phyloP scores from a whole-genome alignment of 37 sponge, comb jelly and placozoan genomes.

The Corticium candelabrum region DNA sequence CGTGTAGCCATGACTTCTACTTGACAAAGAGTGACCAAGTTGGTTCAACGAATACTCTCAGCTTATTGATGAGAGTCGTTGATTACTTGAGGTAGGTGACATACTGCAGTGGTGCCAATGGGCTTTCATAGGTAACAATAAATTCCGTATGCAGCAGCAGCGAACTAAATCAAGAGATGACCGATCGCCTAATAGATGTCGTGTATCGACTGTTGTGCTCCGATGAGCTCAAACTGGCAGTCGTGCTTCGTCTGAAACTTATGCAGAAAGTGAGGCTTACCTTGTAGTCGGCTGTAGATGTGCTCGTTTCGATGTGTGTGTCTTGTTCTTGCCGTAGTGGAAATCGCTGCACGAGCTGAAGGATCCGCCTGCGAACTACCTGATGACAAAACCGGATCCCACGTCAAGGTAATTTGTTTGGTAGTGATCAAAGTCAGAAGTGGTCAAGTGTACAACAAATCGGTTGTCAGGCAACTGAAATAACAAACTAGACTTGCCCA shows the following conservation, averaged over 20 bases:
- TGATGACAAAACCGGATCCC: neutral
- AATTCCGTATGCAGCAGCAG: no score
- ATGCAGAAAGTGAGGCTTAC: neutral
- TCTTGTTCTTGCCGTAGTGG: neutral
- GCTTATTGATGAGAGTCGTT: constrained; percentile 6
- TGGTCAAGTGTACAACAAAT: no score
- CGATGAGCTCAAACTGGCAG: constrained; percentile 1
- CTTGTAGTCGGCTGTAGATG: no score
- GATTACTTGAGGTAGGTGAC: neutral
- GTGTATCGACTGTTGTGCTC: neutral
- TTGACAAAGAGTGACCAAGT: neutral
- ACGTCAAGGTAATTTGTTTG: neutral
- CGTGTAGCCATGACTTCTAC: neutral
- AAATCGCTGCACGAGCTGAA: neutral
- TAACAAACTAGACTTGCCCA: no score
- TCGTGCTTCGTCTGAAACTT: neutral
- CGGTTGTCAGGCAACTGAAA: no score
- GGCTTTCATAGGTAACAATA: no score
- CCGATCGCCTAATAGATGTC: neutral
- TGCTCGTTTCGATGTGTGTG: no score
- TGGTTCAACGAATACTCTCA: neutral
- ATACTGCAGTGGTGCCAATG: no score
- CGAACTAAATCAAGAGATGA: neutral
- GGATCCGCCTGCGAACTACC: neutral
- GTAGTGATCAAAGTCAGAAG: no score